Base-by-base conservation (phyloP, 2,888 invertebrate species). In the Phortica magna region DNA sequence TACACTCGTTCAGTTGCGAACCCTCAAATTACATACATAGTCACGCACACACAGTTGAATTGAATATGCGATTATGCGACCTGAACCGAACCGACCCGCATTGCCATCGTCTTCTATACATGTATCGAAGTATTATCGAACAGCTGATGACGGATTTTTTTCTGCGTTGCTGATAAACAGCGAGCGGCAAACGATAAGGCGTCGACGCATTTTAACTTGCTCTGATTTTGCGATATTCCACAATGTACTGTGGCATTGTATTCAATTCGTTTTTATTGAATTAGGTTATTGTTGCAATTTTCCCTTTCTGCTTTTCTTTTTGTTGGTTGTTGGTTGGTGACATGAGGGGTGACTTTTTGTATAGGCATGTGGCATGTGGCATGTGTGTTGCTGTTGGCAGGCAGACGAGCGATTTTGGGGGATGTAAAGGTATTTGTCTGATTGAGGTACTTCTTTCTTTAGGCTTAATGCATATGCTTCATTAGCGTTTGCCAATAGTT, bases 281-380 rank as follows among this genome's bases (percentile, higher is more conserved):
- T 87, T 85, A 76, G 81, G 78, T 83, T 81, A 85, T 86, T 87
- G 88, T 88, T 88, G 88, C 86, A 85, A 79, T 82, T 71, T 31
- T 14, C 19, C 10, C 19, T 71, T 70, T 53, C 39, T 17, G 4
- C 39, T 65, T 31, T 14, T 41, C 65, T 22, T 48, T 9, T 48
- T 48, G 61, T 61, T 61, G 6, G 17, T 72, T 22, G 55, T 22
- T 55, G 55, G n/a, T n/a, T 57, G 73, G 73, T 19, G n/a, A 39
- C 22, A 22, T 19, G 10, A 10, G 22, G n/a, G 17, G 59, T 55
- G 19, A 12, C 10, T 42, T 5, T 48, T 22, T 70, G 53, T 10
- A 2, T 3, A 48, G 48, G 48, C 48, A 48, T n/a, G 10, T 43
- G 43, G 6, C 7, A 43, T 7, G 6, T 48, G 76, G 61, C 68